Percentiles rank a stretch among this genome's conserved stretches.
Evolutionary conservation across 1,140 invertebrate genomes (phyloP).

Genomic region (Cyclina sinensis): DNA sequence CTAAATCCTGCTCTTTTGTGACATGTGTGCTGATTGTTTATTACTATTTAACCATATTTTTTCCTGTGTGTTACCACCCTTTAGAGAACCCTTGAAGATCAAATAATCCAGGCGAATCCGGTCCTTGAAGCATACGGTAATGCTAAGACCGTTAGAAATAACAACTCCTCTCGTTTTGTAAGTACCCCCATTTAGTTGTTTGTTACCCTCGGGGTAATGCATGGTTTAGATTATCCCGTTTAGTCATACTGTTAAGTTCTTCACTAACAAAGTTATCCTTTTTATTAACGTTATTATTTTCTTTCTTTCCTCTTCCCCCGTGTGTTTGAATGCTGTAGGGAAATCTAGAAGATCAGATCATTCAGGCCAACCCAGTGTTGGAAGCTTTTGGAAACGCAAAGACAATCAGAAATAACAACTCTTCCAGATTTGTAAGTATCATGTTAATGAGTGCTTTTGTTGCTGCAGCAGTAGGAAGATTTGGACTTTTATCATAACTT

Average conservation of each 20-base stretch:
- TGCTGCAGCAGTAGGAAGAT: too few relatives aligned
- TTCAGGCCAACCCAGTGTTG: constrained; percentile 99
- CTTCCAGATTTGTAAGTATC: constrained; percentile 91
- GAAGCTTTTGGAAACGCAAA: constrained; percentile 99
- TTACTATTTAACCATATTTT: constrained; percentile 14
- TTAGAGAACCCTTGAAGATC: constrained; percentile 92
- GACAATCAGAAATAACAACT: constrained; percentile 99
- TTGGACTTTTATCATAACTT: too few relatives aligned
- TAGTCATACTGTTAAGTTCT: constrained; percentile 23
- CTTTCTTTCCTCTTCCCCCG: constrained; percentile 46
- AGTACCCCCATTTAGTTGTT: constrained; percentile 69
- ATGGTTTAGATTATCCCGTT: constrained; percentile 56
- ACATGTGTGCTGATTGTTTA: constrained; percentile 20
- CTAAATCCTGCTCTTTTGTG: not conserved
- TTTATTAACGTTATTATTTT: constrained; percentile 48
- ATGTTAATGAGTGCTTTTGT: too few relatives aligned
- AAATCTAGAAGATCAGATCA: constrained; percentile 96
- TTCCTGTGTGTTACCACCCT: constrained; percentile 55
- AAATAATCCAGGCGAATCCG: constrained; percentile 99
- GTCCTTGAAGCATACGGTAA: constrained; percentile 99
- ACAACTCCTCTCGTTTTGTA: constrained; percentile 97
- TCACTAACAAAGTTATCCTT: constrained; percentile 14
- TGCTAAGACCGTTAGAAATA: constrained; percentile 99
- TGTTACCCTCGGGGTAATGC: constrained; percentile 27
- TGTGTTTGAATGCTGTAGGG: constrained; percentile 70